phyloP scores from a whole-genome alignment of 2,888 invertebrate genomes.

The Trypoxylon attenuatum region DNA sequence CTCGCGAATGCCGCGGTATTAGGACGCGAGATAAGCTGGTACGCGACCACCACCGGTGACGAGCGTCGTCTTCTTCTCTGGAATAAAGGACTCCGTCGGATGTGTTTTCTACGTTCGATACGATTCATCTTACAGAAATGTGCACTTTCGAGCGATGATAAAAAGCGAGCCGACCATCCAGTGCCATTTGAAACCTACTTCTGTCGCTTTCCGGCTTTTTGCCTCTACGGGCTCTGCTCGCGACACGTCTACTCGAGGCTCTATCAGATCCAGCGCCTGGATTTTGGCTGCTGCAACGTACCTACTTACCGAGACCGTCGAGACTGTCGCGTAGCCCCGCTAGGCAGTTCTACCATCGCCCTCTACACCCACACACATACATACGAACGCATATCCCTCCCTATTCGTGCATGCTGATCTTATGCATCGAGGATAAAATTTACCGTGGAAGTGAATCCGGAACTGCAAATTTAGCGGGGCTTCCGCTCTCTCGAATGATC shows the following conservation, averaged over 20 bases:
- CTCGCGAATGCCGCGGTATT: not conserved
- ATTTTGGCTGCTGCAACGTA: conserved; percentile 44
- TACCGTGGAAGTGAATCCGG: not conserved
- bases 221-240: conserved; percentile 31
- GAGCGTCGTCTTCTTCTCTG: no score
- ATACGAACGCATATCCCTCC: conserved; percentile 8
- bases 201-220: conserved; percentile 20
- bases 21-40: not conserved
- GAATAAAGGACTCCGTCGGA: not conserved
- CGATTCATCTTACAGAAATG: conserved; percentile 45
- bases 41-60: no score
- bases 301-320: conserved; percentile 7
- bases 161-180: conserved; percentile 35
- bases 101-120: conserved; percentile 12
- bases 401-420: conserved; percentile 49
- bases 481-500: not conserved
- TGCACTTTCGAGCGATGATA: conserved; percentile 44
- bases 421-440: conserved; percentile 19
- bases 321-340: no score
- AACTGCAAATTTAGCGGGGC: not conserved
- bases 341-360: no score
- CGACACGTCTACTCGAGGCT: conserved; percentile 39
- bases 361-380: no score
- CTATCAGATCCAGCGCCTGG: conserved; percentile 34
- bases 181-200: conserved; percentile 27